Evolutionary conservation across 2,888 invertebrate species (phyloP).

Genomic region (Cheilosia pagana): DNA sequence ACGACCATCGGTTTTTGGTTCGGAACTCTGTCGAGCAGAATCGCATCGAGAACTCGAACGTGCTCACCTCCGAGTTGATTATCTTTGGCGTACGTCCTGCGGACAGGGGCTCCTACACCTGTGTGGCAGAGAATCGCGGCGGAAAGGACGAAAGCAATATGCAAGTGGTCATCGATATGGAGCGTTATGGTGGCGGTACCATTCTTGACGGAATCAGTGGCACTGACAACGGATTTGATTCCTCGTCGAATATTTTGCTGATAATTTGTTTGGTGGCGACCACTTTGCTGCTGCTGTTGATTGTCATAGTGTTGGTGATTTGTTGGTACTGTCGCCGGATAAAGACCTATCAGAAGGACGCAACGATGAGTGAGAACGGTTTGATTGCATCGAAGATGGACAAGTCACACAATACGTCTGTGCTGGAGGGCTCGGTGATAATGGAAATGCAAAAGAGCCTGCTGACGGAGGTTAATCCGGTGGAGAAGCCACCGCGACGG

Average conservation of each 20-base stretch:
- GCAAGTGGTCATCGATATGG: conserved; percentile 85
- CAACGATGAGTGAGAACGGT: conserved; percentile 82
- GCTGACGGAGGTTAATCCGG: conserved; percentile 92
- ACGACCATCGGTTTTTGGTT: conserved; percentile 80
- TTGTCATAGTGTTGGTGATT: conserved; percentile 84
- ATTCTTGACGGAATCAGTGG: conserved; percentile 80
- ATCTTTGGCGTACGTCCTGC: conserved; percentile 86
- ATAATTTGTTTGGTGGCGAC: conserved; percentile 85
- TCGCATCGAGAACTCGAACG: conserved; percentile 73
- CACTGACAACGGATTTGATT: conserved; percentile 82
- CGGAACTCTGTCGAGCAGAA: conserved; percentile 80
- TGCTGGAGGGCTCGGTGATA: conserved; percentile 90
- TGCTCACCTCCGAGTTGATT: conserved; percentile 85
- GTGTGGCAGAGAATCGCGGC: conserved; percentile 92
- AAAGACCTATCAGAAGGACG: conserved; percentile 85
- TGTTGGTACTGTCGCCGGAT: conserved; percentile 85
- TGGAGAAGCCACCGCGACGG: conserved; percentile 91
- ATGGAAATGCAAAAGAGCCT: conserved; percentile 94
- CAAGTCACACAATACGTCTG: conserved; percentile 87
- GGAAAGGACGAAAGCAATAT: conserved; percentile 91
- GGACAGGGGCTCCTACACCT: conserved; percentile 90
- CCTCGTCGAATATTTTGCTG: conserved; percentile 83
- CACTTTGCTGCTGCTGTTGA: conserved; percentile 85
- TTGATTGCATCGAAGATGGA: conserved; percentile 83
- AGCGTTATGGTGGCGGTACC: conserved; percentile 79